These are phyloP conservation scores for Syngnathus floridae DNA, from an alignment of 2,113 vertebrate species.

Conservation along the genomic window DNA sequence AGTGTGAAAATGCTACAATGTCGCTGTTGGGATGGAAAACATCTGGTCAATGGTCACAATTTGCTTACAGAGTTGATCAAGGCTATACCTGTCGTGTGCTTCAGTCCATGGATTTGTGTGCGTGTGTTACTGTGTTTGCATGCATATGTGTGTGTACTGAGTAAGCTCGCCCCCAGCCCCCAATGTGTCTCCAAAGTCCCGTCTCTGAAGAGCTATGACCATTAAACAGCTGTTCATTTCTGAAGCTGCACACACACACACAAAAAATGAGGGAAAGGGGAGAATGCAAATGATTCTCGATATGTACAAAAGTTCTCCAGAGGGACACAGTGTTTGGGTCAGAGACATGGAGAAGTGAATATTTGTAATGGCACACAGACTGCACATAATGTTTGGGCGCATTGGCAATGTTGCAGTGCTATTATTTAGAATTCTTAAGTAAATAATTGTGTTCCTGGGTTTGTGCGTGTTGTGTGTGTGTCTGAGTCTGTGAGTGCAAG, in stretches of 20 bases:
- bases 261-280: conserved; percentile 48
- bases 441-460: conserved; percentile 44
- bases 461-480: conserved; percentile 23
- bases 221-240: conserved; percentile 70
- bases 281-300: conserved; percentile 66
- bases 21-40: conserved; percentile 54
- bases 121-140: conserved; percentile 11
- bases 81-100: conserved; percentile 52
- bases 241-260: conserved; percentile 39
- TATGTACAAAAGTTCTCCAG: conserved; percentile 58
- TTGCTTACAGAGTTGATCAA: conserved; percentile 41
- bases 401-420: conserved; percentile 30
- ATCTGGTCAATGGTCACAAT: conserved; percentile 65
- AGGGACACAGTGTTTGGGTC: conserved; percentile 57
- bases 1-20: conserved; percentile 55
- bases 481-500: not conserved
- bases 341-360: conserved; percentile 21
- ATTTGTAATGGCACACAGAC: conserved; percentile 29
- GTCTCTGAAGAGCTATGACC: conserved; percentile 70
- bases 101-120: not conserved
- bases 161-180: conserved; percentile 55
- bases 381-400: conserved; percentile 9
- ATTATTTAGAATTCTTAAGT: conserved; percentile 55
- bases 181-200: conserved; percentile 61
- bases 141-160: conserved; percentile 28